phyloP scores from a whole-genome alignment of 2,797 vertebrate genomes.

The Mastacembelus armatus region DNA sequence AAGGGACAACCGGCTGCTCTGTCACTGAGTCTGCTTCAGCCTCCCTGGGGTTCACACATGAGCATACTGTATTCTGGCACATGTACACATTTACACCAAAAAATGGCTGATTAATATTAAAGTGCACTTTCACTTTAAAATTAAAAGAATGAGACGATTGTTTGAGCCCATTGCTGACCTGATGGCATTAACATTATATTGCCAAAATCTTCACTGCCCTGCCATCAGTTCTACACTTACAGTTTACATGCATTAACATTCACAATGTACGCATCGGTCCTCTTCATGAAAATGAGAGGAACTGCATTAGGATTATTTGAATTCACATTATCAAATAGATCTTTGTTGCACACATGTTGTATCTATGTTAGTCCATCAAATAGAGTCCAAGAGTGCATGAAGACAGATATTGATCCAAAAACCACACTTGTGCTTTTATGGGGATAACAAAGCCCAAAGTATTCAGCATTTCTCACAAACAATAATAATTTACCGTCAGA shows the following conservation, averaged over 20 bases:
- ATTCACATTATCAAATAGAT: slow-evolving; percentile 84
- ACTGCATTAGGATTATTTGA: slow-evolving; percentile 54
- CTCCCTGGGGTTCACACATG: slow-evolving; percentile 31
- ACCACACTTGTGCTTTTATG: slow-evolving; percentile 72
- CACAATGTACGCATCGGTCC: slow-evolving; percentile 69
- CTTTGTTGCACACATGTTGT: slow-evolving; percentile 54
- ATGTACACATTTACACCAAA: slow-evolving; percentile 66
- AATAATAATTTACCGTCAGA: slow-evolving; percentile 76
- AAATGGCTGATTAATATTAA: slow-evolving; percentile 74
- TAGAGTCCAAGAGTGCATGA: slow-evolving; percentile 70
- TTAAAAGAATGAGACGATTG: slow-evolving; percentile 45
- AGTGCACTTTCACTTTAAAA: slow-evolving; percentile 79
- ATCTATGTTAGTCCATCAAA: slow-evolving; percentile 61
- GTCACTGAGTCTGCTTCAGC: slow-evolving; percentile 35
- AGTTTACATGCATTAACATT: slow-evolving; percentile 78
- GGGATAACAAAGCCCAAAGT: slow-evolving; percentile 60
- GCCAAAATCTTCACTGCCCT: slow-evolving; percentile 44
- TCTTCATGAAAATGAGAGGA: slow-evolving; percentile 62
- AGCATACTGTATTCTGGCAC: slow-evolving; percentile 63
- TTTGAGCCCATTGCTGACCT: slow-evolving; percentile 54
- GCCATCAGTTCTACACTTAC: slow-evolving; percentile 59
- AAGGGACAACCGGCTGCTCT: slow-evolving; percentile 47
- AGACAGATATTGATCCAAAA: slow-evolving; percentile 68
- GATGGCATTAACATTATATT: slow-evolving; percentile 54
- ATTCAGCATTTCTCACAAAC: slow-evolving; percentile 72